Base-by-base conservation (phyloP, 2,888 invertebrate species). In the Drosophila birchii region DNA sequence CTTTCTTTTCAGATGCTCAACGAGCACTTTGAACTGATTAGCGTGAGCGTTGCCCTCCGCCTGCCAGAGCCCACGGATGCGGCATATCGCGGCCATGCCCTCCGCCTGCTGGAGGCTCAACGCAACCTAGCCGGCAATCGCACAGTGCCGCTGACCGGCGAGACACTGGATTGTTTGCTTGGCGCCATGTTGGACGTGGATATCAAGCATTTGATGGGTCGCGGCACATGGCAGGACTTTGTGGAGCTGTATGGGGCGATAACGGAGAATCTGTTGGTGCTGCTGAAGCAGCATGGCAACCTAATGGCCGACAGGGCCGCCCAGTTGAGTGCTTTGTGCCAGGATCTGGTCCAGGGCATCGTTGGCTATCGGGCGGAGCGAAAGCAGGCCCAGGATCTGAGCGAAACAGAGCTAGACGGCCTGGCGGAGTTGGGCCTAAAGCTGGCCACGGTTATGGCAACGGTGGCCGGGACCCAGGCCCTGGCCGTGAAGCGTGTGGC, bases 331-430 rank as follows among this genome's bases (percentile, higher is more conserved):
- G 81, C 89, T 1, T 74, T 93, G 11, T 91, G 90, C 29, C 90
- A 91, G 79, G 91, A 92, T 66, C 78, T 92, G 14, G 41, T 92
- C 7, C 91, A 92, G 67, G 80, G 92, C 0, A 78, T 93, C 63
- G 86, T 92, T 12, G 90, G 90, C 86, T 93, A 92, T 77, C 91
- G 92, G 75, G 84, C 88, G 41, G 90, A 91, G 20, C 87, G 92
- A 1, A 89, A 91, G 44, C 88, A 91, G 68, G 81, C 88, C 1
- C 78, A 78, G 18, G 78, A 81, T 8, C 68, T 92, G 1, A 78
- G 78, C 0, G 74, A 76, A 4, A 76, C 73, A 2, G 92, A 93
- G 74, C 41, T 92, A 8, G 90, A 92, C 29, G 80, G 89, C 11
- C 69, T 92, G 54, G 84, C 86, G 0, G 90, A 92, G 20, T 41